Conservation (phyloP, 2,113 vertebrate genomes). For the Ciconia boyciana region DNA sequence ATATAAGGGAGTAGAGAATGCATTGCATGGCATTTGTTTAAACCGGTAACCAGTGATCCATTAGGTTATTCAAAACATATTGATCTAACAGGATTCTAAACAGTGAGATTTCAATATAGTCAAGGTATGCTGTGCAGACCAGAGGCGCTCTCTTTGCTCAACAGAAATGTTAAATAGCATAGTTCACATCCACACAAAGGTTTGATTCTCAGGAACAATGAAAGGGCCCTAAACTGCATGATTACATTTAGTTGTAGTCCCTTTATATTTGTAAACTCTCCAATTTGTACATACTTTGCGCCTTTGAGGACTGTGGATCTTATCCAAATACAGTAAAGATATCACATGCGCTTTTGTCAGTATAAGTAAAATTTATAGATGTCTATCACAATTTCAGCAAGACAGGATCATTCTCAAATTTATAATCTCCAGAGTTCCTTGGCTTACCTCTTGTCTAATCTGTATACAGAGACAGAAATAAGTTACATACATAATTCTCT, state of each 20-base stretch:
- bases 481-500: neutral
- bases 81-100: neutral
- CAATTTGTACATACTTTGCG: neutral
- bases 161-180: neutral
- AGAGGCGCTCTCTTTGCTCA: accelerated
- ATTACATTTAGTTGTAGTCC: neutral
- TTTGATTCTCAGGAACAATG: neutral
- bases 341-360: neutral
- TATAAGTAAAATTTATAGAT: neutral
- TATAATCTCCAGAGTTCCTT: neutral
- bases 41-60: neutral
- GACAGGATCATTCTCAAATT: neutral
- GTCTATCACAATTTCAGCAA: neutral
- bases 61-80: neutral
- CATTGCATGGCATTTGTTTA: neutral
- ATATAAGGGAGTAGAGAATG: neutral
- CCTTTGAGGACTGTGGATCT: neutral
- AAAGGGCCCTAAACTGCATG: neutral
- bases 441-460: neutral
- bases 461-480: neutral
- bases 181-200: neutral
- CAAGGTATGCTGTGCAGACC: neutral
- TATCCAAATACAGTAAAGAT: neutral
- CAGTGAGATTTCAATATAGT: neutral
- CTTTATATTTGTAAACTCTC: neutral